phyloP scores from a whole-genome alignment of 2,113 vertebrate genomes.

The Anoura caudifer region DNA sequence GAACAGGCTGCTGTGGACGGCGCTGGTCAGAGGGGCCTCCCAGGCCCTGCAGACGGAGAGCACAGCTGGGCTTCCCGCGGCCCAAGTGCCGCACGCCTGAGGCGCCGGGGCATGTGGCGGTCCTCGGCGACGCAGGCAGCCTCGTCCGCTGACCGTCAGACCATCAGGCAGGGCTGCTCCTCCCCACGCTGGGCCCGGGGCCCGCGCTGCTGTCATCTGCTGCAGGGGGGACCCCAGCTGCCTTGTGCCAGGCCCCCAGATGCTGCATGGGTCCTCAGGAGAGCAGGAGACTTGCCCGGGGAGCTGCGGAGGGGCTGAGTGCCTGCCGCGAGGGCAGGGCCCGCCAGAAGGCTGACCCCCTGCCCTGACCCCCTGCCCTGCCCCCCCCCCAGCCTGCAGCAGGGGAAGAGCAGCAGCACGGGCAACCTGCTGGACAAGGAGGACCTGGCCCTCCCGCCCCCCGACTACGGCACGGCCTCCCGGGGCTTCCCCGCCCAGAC shows the following conservation, averaged over 20 bases:
- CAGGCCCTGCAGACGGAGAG: accelerated
- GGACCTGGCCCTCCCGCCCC: constrained; percentile 83
- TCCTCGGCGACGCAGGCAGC: neutral
- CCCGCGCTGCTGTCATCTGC: accelerated
- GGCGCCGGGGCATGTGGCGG: neutral
- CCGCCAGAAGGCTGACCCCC: no score
- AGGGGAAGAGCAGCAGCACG: constrained; percentile 95
- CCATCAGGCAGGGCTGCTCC: accelerated
- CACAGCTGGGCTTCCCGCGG: neutral
- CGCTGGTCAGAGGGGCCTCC: neutral
- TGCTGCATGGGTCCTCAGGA: neutral
- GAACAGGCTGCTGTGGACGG: accelerated
- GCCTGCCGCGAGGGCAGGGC: no score
- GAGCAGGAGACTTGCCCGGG: neutral
- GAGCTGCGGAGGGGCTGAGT: neutral
- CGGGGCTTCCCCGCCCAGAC: constrained; percentile 84
- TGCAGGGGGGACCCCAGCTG: no score
- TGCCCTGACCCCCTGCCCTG: neutral
- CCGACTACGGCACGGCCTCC: constrained; percentile 86
- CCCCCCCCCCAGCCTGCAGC: constrained; percentile 86
- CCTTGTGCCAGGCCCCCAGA: neutral
- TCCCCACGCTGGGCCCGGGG: neutral
- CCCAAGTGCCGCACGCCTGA: accelerated
- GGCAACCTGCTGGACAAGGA: constrained; percentile 97
- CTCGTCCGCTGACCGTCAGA: accelerated